Base-by-base conservation (phyloP, 2,888 invertebrate species). In the Ommatoiulus sabulosus region DNA sequence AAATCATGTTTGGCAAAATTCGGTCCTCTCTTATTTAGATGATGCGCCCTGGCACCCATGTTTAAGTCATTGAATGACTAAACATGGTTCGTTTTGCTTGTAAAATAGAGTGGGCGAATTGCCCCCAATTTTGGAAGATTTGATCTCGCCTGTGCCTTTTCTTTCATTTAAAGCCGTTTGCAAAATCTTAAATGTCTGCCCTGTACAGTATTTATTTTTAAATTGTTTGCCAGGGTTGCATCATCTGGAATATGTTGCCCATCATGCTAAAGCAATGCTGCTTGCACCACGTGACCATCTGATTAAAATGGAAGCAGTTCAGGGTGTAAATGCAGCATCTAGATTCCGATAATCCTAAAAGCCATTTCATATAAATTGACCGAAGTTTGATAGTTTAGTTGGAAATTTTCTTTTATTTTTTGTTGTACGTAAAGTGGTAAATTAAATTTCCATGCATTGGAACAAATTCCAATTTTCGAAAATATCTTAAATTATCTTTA, bases 141-240 rank as follows among this genome's bases (percentile, higher is more conserved):
- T 63, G 63, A 63, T 63, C 63, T 63, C 63, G 63, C 63, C n/a
- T 63, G 20, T n/a, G 63, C n/a, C n/a, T 63, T n/a, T n/a, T 63
- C 63, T 63, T n/a, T 20, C 17, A 15, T 57, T 17, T 15, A 1
- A 63, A 63, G n/a, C n/a, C 63, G 17, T 8, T 15, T 63, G 63
- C 63, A n/a, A 63, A 63, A 17, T 63, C 17, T 15, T 57, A 5
- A 12, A n/a, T 63, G 20, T 63, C 17, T 63, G 63, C 20, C 20
- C 5, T 63, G 63, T 63, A 63, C 63, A 63, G 63, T 63, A 63
- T 63, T 63, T 63, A 63, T 63, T 63, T 63, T n/a, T 63, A 5
- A 3, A n/a, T n/a, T 8, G 20, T 63, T n/a, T 63, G 63, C 63
- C 63, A 63, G 20, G 63, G 20, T 63, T 3, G 63, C n/a, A 17